Evolutionary conservation across 2,113 vertebrate species (phyloP).

Genomic region (Phylloscopus whistleri): DNA sequence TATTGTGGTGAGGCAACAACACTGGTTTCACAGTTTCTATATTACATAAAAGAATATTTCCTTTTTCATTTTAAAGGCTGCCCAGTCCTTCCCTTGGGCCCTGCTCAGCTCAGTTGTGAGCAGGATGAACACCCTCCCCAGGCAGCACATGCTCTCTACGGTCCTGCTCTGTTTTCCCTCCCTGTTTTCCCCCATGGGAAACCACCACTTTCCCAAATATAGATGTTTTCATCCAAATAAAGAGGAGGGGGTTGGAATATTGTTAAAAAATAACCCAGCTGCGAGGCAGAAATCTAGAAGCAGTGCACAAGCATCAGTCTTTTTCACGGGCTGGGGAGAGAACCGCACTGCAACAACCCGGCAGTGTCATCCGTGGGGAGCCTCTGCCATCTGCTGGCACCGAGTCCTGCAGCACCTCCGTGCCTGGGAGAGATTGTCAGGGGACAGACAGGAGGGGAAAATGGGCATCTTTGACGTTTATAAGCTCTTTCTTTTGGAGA

Average conservation of each 20-base stretch:
- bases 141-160: rapidly evolving
- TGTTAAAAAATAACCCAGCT: neutral
- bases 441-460: rapidly evolving
- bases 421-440: rapidly evolving
- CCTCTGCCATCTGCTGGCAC: conserved; percentile 27
- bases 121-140: neutral
- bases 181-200: neutral
- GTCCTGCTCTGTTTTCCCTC: neutral
- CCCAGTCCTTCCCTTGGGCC: too few relatives aligned
- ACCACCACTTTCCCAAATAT: rapidly evolving
- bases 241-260: rapidly evolving
- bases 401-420: neutral
- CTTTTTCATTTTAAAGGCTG: neutral
- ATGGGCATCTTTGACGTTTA: rapidly evolving
- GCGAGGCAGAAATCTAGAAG: neutral
- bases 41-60: rapidly evolving
- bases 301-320: rapidly evolving
- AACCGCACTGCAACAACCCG: rapidly evolving
- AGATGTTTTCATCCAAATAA: neutral
- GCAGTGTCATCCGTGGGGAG: rapidly evolving
- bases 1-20: rapidly evolving
- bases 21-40: rapidly evolving
- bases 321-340: rapidly evolving
- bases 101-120: rapidly evolving
- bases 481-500: rapidly evolving